Base-by-base conservation (phyloP, 2,888 invertebrate species). In the Erynnis tages region DNA sequence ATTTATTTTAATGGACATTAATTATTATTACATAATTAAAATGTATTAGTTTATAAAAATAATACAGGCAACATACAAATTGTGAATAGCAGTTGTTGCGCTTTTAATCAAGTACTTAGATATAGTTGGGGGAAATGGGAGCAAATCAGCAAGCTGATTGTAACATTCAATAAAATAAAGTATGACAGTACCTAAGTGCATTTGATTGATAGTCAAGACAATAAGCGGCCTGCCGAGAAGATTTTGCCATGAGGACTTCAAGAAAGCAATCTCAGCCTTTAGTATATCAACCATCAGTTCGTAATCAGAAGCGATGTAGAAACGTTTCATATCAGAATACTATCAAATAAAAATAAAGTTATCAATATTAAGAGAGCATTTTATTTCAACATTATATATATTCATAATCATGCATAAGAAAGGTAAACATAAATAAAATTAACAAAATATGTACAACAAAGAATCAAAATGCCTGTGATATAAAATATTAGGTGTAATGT, bases 241-340 rank as follows among this genome's bases (percentile, higher is more conserved):
- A 90, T 96, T 96, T 91, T 97, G 97, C 99, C 99, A 99, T 87
- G 97, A 97, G 71, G 96, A 96, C 92, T 98, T 98, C 91, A 98
- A 94, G 93, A 98, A 98, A 92, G 97, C 96, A 78, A 98, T 95
- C 91, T 98, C 98, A 69, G 96, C 96, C 92, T 97, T 97, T 91
- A 98, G 95, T 84, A 96, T 96, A 91, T 99, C 98, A 81, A 98
- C 95, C 94, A 98, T 95, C 90, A 99, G 93, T 89, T 98, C 97
- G 90, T 96, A 96, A 91, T 99, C 99, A 79, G 97, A 97, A 79
- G 98, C 98, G 82, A 98, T 96, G 94, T 99, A 99, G 94, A 98
- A 98, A 84, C 97, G 95, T 79, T 95, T 95, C 92, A 96, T 95
- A 92, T 99, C 99, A 92, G 97, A 96, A 92, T 98, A 97, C 98